Conservation (phyloP, 2,888 invertebrate species). For the Nomada lathburiana region DNA sequence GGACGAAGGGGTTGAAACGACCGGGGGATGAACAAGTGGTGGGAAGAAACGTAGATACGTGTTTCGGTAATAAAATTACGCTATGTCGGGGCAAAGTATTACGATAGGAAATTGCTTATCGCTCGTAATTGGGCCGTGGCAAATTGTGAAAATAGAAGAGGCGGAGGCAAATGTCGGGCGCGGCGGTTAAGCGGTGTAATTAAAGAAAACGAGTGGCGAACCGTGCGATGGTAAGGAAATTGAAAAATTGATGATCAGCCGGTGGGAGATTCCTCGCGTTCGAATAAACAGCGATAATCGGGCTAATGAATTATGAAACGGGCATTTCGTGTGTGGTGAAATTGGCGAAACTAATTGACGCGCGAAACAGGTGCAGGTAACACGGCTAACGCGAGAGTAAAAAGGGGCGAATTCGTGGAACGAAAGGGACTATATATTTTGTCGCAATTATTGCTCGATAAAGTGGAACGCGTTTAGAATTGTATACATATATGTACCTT, state of each 20-base stretch:
- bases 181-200: conserved; percentile 5
- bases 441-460: too few relatives aligned
- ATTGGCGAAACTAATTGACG: conserved; percentile 19
- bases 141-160: conserved; percentile 22
- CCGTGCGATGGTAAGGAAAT: conserved; percentile 6
- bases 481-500: too few relatives aligned
- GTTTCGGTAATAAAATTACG: conserved; percentile 65
- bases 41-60: conserved; percentile 37
- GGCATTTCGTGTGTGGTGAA: not conserved
- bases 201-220: conserved; percentile 14
- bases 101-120: conserved; percentile 54
- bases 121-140: conserved; percentile 37
- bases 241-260: conserved; percentile 11
- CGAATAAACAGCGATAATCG: conserved; percentile 22
- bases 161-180: not conserved
- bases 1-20: not conserved
- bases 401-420: not conserved
- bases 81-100: conserved; percentile 42
- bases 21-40: not conserved
- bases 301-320: conserved; percentile 23
- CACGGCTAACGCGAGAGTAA: not conserved
- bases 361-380: not conserved
- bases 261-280: too few relatives aligned
- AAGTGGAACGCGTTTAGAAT: not conserved
- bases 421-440: not conserved